Evolutionary conservation across 2,797 vertebrate genomes (phyloP), one percentile per base, ranked within the genome.

Genomic region (Acipenser ruthenus): DNA sequence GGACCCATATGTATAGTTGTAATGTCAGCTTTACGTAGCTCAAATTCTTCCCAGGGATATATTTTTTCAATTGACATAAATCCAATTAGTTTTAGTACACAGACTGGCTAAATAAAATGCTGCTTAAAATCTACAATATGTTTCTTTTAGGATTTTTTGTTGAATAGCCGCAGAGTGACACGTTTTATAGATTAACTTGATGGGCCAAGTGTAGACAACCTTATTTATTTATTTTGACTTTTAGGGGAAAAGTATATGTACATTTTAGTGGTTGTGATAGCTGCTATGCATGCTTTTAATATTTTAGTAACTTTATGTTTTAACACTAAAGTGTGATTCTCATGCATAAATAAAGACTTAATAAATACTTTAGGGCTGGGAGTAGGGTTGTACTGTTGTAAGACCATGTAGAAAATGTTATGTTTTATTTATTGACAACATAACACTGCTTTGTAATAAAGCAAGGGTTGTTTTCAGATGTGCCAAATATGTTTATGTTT

Each of bases 31-130:
- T 81, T 87, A 81, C 88, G 80, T 82, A 83, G 79, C 88, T 89
- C 84, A 90, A 84, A 89, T 85, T 84, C 80, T 83, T 90, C 84
- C 81, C 81, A 83, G 82, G 85, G 83, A 87, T 86, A 87, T 86
- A 83, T 87, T 37, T 37, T 77, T 68, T 88, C 85, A 85, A 89
- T 90, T 88, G 87, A 90, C 89, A 89, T 86, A 88, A 89, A 88
- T 90, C 87, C 87, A 90, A 88, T 90, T 90, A 89, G 85, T 89
- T 91, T 90, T 88, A 89, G 87, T 87, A 90, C 85, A 87, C 84
- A 85, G 84, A 82, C 83, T 86, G 86, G 84, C 79, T 83, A 84
- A 87, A 88, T 88, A 87, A 89, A 87, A 79, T 79, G 77, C 77
- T 85, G 82, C 60, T 87, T 89, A 89, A 88, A 89, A 86, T 86